Evolutionary conservation across 2,888 invertebrate species (phyloP), one percentile per base, ranked within the genome.

Genomic region (Temnothorax unifasciatus): DNA sequence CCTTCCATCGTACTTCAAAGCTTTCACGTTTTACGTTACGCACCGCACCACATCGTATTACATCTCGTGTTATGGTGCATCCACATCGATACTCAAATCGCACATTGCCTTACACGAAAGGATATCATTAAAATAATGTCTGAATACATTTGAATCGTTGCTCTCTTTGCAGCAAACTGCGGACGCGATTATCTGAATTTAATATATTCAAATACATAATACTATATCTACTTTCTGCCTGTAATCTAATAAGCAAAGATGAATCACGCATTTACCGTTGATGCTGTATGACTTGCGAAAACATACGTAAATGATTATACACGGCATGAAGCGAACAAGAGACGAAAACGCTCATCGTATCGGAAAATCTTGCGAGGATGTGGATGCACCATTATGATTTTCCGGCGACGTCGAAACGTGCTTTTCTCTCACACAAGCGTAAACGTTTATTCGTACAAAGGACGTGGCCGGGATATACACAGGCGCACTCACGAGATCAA

Each of bases 1-100:
- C 90, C 90, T 84, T 82, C 76, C 82, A 69, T 86, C 81, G 64
- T 83, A 90, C 90, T 86, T 90, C 90, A 90, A 90, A 89, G 89
- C 89, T 90, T 87, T 86, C 85, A 63, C 83, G 77, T 90, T 90
- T 87, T 87, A 86, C 89, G 82, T 85, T 82, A 87, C 86, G 85
- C 90, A 86, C 83, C 83, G 61, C 74, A 82, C 87, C 84, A 82
- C 90, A 75, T 90, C 89, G 83, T 86, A 87, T 90, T 90, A 90
- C 90, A 79, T 87, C 84, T 87, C 84, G 76, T 75, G 59, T 87
- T 90, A 87, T 77, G 89, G 66, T 76, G 34, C 85, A 83, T 87
- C 82, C 89, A 89, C 86, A 82, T 77, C 85, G 84, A 77, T 75
- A 3, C 13, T 15, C n/a, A n/a, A 41, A 57, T 8, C 13, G 9